A percentile compares a stretch with the other conserved stretches of the same genome.
Evolutionary conservation across 1,140 invertebrate species (phyloP).

Genomic region (Leptinotarsa defecta): DNA sequence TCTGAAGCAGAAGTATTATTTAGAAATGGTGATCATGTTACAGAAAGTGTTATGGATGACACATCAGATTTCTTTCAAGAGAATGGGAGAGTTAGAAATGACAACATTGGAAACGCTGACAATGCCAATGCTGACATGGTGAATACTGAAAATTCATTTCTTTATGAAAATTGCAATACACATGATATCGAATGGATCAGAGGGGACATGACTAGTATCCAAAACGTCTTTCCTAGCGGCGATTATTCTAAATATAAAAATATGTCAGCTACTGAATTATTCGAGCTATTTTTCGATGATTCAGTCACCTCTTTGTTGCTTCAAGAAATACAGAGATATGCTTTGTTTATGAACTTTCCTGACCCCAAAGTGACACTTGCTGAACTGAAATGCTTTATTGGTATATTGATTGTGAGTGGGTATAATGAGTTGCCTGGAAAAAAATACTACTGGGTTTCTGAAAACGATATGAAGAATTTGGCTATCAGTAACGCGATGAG

Average conservation of each 20-base stretch:
- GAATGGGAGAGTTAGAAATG: conserved; percentile 5
- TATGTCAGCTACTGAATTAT: conserved; percentile 6
- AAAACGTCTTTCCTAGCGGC: conserved; percentile 4
- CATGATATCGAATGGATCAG: conserved; percentile 1
- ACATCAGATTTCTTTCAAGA: conserved; percentile 6
- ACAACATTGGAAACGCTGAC: background rate
- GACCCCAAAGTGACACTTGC: background rate
- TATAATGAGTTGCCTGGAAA: conserved; percentile 49
- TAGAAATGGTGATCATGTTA: conserved; percentile 3
- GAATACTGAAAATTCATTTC: conserved; percentile 8
- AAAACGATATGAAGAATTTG: conserved; percentile 48
- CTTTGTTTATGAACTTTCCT: conserved; percentile 9
- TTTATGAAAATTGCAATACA: conserved; percentile 9
- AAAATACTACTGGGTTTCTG: conserved; percentile 49
- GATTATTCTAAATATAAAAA: conserved; percentile 9
- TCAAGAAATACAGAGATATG: background rate
- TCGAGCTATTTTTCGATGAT: conserved; percentile 15
- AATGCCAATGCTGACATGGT: background rate
- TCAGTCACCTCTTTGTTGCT: background rate
- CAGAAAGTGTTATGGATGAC: conserved; percentile 2
- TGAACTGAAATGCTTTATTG: conserved; percentile 1
- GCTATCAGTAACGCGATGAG: conserved; percentile 47
- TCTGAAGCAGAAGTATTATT: conserved; percentile 8
- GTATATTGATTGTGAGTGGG: conserved; percentile 32
- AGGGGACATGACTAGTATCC: conserved; percentile 1